Evolutionary conservation across 1,140 invertebrate species (phyloP).

Genomic region (Notospermus geniculatus): DNA sequence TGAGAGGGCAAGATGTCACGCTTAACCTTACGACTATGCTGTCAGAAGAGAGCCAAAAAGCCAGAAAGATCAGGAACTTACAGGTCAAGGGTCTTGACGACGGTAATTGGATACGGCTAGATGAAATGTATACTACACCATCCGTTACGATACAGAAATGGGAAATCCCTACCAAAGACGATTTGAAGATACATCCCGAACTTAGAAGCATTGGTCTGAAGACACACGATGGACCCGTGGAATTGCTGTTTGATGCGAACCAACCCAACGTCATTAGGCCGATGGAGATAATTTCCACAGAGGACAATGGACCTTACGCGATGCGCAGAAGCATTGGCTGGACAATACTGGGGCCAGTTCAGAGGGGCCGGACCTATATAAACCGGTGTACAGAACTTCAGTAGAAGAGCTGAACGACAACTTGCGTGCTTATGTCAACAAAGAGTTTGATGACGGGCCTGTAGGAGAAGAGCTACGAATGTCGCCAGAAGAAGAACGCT

Average conservation of each 20-base stretch:
- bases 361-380: too few species aligned
- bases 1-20: not conserved
- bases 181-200: too few species aligned
- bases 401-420: not conserved
- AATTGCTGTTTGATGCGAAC: too few species aligned
- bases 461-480: not conserved
- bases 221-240: too few species aligned
- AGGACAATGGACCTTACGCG: too few species aligned
- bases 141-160: too few species aligned
- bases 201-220: too few species aligned
- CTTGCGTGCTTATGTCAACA: not conserved
- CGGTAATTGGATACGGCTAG: not conserved
- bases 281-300: too few species aligned
- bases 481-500: constrained; percentile 1
- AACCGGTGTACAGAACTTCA: not conserved
- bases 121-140: not conserved
- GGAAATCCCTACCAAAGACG: too few species aligned
- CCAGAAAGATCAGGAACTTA: not conserved
- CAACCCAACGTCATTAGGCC: too few species aligned
- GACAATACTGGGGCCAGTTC: too few species aligned
- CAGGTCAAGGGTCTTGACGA: not conserved
- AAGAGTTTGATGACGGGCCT: not conserved
- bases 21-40: not conserved
- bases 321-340: too few species aligned
- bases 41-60: not conserved